A percentile compares a stretch with the other conserved stretches of the same genome.
phyloP scores from a whole-genome alignment of 2,113 vertebrate species.

The Uria lomvia region DNA sequence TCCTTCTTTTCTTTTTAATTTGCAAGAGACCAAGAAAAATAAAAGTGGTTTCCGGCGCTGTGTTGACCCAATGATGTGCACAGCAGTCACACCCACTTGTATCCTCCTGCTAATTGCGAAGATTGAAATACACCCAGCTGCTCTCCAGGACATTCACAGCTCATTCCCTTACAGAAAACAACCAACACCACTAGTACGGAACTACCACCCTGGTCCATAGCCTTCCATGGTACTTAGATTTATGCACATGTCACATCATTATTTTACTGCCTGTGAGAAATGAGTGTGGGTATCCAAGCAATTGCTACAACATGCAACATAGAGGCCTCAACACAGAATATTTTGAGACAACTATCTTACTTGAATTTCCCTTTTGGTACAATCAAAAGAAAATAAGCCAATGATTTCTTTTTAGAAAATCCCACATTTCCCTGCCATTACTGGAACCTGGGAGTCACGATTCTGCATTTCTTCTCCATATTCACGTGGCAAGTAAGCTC shows the following conservation, averaged over 20 bases:
- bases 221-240: neutral
- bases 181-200: rapidly evolving
- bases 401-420: neutral
- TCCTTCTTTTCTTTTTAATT: conserved; percentile 40
- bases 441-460: rapidly evolving
- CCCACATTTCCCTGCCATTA: neutral
- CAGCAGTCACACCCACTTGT: neutral
- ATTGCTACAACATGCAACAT: neutral
- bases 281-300: neutral
- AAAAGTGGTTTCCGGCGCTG: neutral
- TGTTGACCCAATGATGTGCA: neutral
- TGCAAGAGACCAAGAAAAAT: conserved; percentile 28
- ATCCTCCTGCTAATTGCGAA: neutral
- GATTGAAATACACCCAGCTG: neutral
- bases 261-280: neutral
- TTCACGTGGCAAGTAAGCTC: neutral
- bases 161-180: neutral
- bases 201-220: neutral
- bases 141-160: neutral
- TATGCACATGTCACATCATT: neutral
- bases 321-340: neutral
- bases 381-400: neutral
- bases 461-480: neutral
- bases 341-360: neutral
- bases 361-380: neutral